Evolutionary conservation across 2,888 invertebrate species (phyloP), one percentile per base, ranked within the genome.

Genomic region (Gerris lacustris): DNA sequence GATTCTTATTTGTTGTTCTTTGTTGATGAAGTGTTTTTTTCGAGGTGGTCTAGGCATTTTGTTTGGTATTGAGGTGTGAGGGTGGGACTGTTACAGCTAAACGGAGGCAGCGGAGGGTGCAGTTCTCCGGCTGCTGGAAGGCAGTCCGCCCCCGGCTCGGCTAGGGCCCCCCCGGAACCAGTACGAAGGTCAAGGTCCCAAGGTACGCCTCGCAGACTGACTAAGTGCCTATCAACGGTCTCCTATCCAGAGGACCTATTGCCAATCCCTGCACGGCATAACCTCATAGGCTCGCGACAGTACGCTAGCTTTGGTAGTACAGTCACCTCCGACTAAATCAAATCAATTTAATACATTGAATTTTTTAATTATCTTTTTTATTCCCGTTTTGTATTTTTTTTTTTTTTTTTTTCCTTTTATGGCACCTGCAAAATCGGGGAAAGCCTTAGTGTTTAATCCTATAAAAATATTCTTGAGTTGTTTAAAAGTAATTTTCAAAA

Each of bases 241-340:
- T 89, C 89, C 83, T 89, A 90, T 86, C 88, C 88, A 83, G 89
- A 86, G 82, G 85, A 77, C 73, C 76, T 76, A 72, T 79, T 79
- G 79, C 80, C 78, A 78, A 75, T 76, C 72, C 76, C 75, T 76
- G 79, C 78, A 78, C 78, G 77, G 77, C 77, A 78, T 78, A 78
- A 78, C 84, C 86, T 89, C 83, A 87, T 88, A 83, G 87, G 88
- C 86, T 88, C 90, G 86, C 88, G 91, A 86, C 91, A 91, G 87
- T 92, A 91, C 90, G 91, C 90, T 91, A 92, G 91, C 90, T 91
- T 92, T 90, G 91, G 91, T 91, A 92, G 91, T 91, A 91, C 88
- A 87, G 87, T 86, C 87, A 87, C 86, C 86, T 76, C 68, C 69
- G n/a, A 67, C 11, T 45, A 18, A 55, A 9, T 11, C 55, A 55